Evolutionary conservation across 2,888 invertebrate genomes (phyloP).

Genomic region (Tetragnatha montana): DNA sequence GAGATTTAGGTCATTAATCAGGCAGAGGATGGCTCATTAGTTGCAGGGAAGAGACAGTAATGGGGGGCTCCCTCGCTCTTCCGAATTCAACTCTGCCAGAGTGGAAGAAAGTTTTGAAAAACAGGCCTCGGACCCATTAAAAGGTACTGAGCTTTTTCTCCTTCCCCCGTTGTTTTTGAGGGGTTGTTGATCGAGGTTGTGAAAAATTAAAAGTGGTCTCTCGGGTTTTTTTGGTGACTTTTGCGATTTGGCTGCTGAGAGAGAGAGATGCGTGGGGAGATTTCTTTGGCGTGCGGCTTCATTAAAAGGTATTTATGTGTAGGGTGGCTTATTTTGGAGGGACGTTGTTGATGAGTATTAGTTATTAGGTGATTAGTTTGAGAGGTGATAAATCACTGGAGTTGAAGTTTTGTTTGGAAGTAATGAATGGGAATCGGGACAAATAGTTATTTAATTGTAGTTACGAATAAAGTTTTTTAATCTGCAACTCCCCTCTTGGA

Average conservation of each 20-base stretch:
- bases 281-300: background rate
- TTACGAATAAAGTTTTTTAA: too few relatives aligned
- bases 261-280: background rate
- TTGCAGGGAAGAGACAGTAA: slow-evolving; percentile 54
- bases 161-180: background rate
- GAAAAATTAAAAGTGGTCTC: background rate
- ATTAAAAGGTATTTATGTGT: background rate
- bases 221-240: background rate
- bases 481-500: too few relatives aligned
- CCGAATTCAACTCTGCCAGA: slow-evolving; percentile 30
- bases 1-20: slow-evolving; percentile 63
- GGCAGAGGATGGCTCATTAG: slow-evolving; percentile 62
- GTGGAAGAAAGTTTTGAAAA: slow-evolving; percentile 36
- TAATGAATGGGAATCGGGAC: too few relatives aligned
- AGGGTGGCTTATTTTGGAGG: background rate
- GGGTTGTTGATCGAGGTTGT: background rate
- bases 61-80: slow-evolving; percentile 16
- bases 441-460: too few relatives aligned
- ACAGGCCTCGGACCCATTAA: slow-evolving; percentile 29
- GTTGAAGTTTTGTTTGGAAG: too few relatives aligned
- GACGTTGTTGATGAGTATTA: background rate
- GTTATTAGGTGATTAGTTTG: background rate
- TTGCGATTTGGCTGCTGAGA: background rate
- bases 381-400: background rate
- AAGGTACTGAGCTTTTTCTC: slow-evolving; percentile 17